Evolutionary conservation across 2,797 vertebrate genomes (phyloP).

Genomic region (Notolepis coatsorum): DNA sequence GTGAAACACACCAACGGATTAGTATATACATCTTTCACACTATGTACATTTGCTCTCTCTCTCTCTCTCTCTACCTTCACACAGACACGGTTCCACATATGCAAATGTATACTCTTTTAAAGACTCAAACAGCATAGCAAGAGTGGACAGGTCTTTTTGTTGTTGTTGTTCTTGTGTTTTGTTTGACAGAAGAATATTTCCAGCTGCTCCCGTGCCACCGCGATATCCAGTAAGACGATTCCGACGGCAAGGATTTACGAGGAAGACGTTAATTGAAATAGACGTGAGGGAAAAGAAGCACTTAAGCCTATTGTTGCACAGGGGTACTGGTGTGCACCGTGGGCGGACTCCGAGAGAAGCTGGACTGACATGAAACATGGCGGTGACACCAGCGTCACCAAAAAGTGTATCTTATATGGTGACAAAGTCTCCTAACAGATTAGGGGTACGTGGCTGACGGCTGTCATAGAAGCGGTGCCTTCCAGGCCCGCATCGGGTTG

Average conservation of each 20-base stretch:
- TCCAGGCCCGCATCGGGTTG: too few relatives aligned
- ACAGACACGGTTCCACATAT: not conserved
- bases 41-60: not conserved
- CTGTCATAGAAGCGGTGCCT: too few relatives aligned
- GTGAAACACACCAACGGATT: too few relatives aligned
- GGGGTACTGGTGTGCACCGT: not conserved
- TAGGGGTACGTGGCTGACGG: too few relatives aligned
- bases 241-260: conserved; percentile 9
- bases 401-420: conserved; percentile 3
- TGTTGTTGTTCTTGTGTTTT: too few relatives aligned
- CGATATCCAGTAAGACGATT: conserved; percentile 5
- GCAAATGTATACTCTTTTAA: not conserved
- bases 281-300: conserved; percentile 2
- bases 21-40: too few relatives aligned
- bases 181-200: conserved; percentile 17
- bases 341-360: not conserved
- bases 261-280: conserved; percentile 8
- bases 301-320: conserved; percentile 15
- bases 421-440: too few relatives aligned
- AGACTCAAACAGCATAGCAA: not conserved
- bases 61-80: not conserved
- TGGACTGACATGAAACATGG: not conserved
- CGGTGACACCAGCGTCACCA: not conserved
- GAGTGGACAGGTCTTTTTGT: not conserved
- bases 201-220: not conserved